A percentile compares a stretch with the other conserved stretches of the same genome.
phyloP scores from a whole-genome alignment of 2,113 vertebrate species.

The Patagioenas fasciata region DNA sequence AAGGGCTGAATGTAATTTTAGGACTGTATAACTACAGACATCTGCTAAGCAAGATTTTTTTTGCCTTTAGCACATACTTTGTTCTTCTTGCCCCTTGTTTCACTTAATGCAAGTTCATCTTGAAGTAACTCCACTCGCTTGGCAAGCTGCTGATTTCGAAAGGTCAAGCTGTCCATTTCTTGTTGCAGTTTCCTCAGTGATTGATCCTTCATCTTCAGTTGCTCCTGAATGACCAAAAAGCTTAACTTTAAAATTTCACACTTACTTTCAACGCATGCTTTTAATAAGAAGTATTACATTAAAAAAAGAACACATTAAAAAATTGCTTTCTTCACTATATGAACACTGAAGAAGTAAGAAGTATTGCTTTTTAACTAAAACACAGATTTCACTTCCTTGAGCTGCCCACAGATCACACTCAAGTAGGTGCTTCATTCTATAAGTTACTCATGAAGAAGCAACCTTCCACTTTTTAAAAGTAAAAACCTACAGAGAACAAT shows the following conservation, averaged over 20 bases:
- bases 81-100: slow-evolving; percentile 88
- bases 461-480: background rate
- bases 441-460: background rate
- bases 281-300: background rate
- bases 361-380: background rate
- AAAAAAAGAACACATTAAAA: background rate
- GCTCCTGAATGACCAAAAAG: slow-evolving; percentile 78
- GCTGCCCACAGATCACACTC: background rate
- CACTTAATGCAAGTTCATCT: slow-evolving; percentile 87
- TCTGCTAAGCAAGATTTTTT: background rate
- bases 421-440: background rate
- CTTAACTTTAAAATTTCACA: background rate
- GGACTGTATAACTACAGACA: background rate
- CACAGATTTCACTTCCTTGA: background rate
- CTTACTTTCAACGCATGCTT: background rate
- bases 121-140: slow-evolving; percentile 96
- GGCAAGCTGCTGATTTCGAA: slow-evolving; percentile 95
- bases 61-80: slow-evolving; percentile 76
- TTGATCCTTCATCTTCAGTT: slow-evolving; percentile 96
- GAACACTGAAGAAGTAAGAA: background rate
- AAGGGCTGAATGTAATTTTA: no score
- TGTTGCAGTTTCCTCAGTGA: slow-evolving; percentile 93
- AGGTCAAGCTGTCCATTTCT: slow-evolving; percentile 98
- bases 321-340: background rate
- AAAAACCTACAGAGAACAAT: background rate